phyloP scores from a whole-genome alignment of 35 echinoderm and acorn worm species.

The Ptychodera flava region DNA sequence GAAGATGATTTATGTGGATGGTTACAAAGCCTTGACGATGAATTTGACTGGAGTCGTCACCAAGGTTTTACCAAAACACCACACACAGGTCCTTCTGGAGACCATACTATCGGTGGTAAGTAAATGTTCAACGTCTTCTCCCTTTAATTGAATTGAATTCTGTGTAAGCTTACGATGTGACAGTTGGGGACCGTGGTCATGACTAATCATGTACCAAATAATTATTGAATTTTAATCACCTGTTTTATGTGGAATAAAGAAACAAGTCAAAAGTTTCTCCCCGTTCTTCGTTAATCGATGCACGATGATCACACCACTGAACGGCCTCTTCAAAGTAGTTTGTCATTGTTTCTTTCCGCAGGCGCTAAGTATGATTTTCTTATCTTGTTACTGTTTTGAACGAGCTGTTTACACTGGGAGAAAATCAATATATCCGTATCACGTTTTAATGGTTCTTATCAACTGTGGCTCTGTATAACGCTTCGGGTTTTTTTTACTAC shows the following conservation, averaged over 20 bases:
- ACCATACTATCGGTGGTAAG: slow-evolving; percentile 68
- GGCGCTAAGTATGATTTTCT: not conserved
- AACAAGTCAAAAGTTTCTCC: no score
- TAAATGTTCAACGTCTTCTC: not conserved
- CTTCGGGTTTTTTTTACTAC: not conserved
- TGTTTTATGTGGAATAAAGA: no score
- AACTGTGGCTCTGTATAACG: not conserved
- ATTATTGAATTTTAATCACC: no score
- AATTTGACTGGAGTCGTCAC: slow-evolving; percentile 17
- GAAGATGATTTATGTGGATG: slow-evolving; percentile 38
- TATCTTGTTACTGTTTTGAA: not conserved
- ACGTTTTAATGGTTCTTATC: not conserved
- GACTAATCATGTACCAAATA: no score
- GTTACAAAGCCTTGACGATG: slow-evolving; percentile 16
- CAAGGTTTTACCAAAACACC: slow-evolving; percentile 37
- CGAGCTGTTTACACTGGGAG: not conserved
- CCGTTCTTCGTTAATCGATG: not conserved
- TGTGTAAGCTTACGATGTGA: not conserved
- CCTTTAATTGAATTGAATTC: not conserved
- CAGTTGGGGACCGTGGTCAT: no score
- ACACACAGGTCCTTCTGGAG: slow-evolving; percentile 57
- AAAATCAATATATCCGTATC: not conserved
- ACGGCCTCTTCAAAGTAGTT: no score
- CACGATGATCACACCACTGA: not conserved
- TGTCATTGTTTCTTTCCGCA: no score